Conservation (phyloP, 2,113 vertebrate genomes). For the Catagonus wagneri region DNA sequence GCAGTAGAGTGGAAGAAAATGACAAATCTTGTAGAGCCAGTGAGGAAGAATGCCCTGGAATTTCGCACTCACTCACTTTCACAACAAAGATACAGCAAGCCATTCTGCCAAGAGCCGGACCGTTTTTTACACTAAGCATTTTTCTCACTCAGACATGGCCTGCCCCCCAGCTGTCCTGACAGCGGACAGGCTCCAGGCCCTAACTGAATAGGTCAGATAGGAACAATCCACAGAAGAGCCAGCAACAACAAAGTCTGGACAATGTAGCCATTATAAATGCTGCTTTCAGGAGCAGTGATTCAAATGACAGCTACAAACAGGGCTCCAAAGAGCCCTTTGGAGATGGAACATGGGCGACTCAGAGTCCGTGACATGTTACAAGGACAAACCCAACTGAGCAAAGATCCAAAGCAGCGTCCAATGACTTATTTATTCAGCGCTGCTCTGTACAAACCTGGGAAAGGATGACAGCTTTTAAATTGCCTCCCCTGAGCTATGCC, state of each 20-base stretch:
- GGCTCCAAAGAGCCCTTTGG: conserved; percentile 67
- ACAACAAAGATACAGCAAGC: conserved; percentile 24
- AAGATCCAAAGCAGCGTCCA: conserved; percentile 56
- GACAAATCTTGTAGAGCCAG: neutral
- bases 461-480: conserved; percentile 75
- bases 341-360: conserved; percentile 70
- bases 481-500: conserved; percentile 60
- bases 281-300: conserved; percentile 71
- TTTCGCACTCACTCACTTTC: conserved; percentile 39
- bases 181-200: neutral
- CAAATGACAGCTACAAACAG: conserved; percentile 74
- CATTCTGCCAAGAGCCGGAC: conserved; percentile 39
- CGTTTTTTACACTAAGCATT: neutral
- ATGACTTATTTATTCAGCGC: conserved; percentile 74
- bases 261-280: conserved; percentile 23
- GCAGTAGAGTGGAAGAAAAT: neutral
- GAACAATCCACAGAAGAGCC: conserved; percentile 9
- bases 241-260: conserved; percentile 54
- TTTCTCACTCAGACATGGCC: conserved; percentile 13
- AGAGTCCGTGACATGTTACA: conserved; percentile 57
- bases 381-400: conserved; percentile 64
- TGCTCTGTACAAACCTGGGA: conserved; percentile 48
- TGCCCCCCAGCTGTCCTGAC: neutral
- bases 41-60: conserved; percentile 49
- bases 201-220: conserved; percentile 48